Percentiles rank a stretch among this genome's conserved stretches.
These are phyloP conservation scores for Notothenia rossii DNA, from an alignment of 2,113 vertebrate genomes.

Conservation along the genomic window DNA sequence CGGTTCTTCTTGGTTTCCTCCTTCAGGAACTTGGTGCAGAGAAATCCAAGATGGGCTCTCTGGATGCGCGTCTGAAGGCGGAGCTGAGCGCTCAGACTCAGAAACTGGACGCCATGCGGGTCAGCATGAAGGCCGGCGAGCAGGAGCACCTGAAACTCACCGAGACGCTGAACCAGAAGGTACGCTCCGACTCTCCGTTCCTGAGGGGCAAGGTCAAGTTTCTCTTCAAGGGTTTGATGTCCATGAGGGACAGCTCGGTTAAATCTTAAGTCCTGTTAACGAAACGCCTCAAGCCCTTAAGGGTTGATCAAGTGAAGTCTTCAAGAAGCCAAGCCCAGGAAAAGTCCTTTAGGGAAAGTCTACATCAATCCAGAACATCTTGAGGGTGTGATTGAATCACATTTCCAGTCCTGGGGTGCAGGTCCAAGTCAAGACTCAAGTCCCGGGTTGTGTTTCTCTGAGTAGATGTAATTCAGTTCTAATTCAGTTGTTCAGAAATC, in stretches of 20 bases:
- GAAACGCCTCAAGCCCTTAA: not conserved
- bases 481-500: no score
- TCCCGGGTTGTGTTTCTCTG: no score
- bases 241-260: no score
- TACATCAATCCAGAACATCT: not conserved
- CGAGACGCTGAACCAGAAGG: slow-evolving; percentile 32
- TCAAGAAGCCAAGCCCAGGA: not conserved
- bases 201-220: no score
- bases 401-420: no score
- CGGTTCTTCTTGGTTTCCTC: not conserved
- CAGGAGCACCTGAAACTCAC: slow-evolving; percentile 12
- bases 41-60: slow-evolving; percentile 33
- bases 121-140: not conserved
- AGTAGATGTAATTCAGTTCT: no score
- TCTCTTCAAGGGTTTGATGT: no score
- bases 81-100: slow-evolving; percentile 4
- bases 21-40: slow-evolving; percentile 26
- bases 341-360: not conserved
- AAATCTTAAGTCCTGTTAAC: no score
- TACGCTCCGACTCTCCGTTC: not conserved
- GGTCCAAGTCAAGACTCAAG: no score
- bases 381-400: no score
- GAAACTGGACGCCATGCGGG: not conserved
- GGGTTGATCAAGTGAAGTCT: not conserved
- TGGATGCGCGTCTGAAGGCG: slow-evolving; percentile 15